Evolutionary conservation across 2,888 invertebrate genomes (phyloP).

Genomic region (Brachyopa scutellaris): DNA sequence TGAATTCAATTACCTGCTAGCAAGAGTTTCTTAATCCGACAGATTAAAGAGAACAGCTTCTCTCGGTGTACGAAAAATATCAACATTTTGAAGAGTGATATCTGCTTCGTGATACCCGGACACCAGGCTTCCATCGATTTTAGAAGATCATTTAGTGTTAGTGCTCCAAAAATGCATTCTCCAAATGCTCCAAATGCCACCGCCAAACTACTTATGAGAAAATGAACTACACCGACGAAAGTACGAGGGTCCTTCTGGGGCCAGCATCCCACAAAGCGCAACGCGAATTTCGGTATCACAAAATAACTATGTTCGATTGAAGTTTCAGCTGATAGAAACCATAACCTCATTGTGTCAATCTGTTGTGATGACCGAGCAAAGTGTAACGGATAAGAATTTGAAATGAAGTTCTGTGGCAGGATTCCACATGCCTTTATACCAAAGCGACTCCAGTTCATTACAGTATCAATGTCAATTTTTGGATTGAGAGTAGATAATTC

Average conservation of each 20-base stretch:
- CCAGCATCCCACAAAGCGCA: slow-evolving; percentile 78
- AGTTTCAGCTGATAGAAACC: slow-evolving; percentile 68
- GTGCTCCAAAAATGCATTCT: slow-evolving; percentile 77
- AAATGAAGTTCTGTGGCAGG: not conserved
- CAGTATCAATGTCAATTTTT: not conserved
- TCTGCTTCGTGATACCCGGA: slow-evolving; percentile 78
- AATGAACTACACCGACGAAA: slow-evolving; percentile 70
- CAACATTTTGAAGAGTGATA: slow-evolving; percentile 78
- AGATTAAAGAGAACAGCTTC: slow-evolving; percentile 74
- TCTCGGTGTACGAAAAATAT: slow-evolving; percentile 76
- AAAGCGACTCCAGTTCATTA: not conserved
- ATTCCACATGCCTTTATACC: not conserved
- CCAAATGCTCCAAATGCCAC: slow-evolving; percentile 77
- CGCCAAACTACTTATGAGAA: slow-evolving; percentile 74
- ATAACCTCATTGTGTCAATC: slow-evolving; percentile 59
- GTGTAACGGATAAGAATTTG: not conserved
- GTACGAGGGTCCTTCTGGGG: slow-evolving; percentile 74
- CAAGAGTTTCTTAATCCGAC: slow-evolving; percentile 74
- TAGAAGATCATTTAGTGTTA: slow-evolving; percentile 75
- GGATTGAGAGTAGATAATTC: not conserved
- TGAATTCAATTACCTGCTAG: slow-evolving; percentile 73
- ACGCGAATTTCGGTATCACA: slow-evolving; percentile 76
- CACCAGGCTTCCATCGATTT: slow-evolving; percentile 79
- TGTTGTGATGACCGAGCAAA: not conserved
- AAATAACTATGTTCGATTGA: slow-evolving; percentile 77